Base-by-base conservation (phyloP, 2,888 invertebrate species). In the Hemistola chrysoprasaria region DNA sequence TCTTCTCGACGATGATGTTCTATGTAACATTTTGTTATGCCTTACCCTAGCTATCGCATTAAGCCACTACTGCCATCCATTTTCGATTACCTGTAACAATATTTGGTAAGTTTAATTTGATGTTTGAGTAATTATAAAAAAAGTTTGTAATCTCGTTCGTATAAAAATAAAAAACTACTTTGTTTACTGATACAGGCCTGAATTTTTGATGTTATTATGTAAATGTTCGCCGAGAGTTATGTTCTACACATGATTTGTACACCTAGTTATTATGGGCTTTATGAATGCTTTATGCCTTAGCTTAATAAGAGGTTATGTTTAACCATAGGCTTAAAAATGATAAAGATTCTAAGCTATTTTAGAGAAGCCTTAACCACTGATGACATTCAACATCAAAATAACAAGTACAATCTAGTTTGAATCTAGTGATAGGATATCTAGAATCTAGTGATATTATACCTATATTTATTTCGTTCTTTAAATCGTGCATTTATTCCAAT, bases 1-100 rank as follows among this genome's bases (percentile, higher is more conserved):
- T 50, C 93, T 90, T 36, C 93, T 88, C 22, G 94, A 94, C 20
- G 93, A 91, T 58, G 92, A 92, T 2, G 83, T 83, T 62, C 93
- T 89, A 59, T 92, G 92, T 56, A 94, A 74, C 93, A 94, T 94
- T 50, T 54, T 78, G 47, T 7, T n/a, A 26, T 36, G n/a, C 7
- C 6, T 38, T 30, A 9, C 30, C 7, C n/a, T 28, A 11, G 25
- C 34, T 48, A 35, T 22, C 30, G 34, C 10, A 1, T 10, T 9
- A 11, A 25, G 2, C 1, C 8, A 11, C 29, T 8, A 2, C 8
- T 8, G 9, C 6, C n/a, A 21, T 25, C 34, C 33, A 33, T 27
- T 24, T 32, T 41, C 25, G 9, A 34, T 46, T 16, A 33, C 22
- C 69, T 70, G 70, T 34, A 49, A 68, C 62, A 51, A 59, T 60